A percentile compares a stretch with the other conserved stretches of the same genome.
phyloP scores from a whole-genome alignment of 2,113 vertebrate genomes.

The Siphamia tubifer region DNA sequence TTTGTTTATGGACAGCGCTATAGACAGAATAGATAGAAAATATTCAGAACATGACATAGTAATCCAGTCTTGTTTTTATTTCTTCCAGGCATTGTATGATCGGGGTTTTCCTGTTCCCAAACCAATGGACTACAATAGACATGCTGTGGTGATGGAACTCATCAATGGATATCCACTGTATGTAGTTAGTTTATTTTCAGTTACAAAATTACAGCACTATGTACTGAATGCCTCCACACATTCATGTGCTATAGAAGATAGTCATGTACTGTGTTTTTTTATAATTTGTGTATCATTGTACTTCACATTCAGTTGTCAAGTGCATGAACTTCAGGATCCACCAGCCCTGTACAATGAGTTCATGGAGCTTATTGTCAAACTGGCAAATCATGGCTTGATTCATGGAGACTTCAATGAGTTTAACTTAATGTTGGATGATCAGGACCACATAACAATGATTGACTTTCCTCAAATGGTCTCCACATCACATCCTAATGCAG shows the following conservation, averaged over 20 bases:
- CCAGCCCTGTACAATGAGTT: constrained; percentile 89
- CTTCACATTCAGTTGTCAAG: constrained; percentile 84
- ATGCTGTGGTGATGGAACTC: constrained; percentile 96
- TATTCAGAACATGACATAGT: not conserved
- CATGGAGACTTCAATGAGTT: constrained; percentile 99
- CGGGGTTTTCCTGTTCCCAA: constrained; percentile 94
- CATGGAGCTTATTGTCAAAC: constrained; percentile 95
- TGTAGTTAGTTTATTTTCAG: too few species aligned
- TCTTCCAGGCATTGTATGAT: constrained; percentile 87
- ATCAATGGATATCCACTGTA: constrained; percentile 95
- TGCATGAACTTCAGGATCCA: constrained; percentile 88
- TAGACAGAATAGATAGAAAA: not conserved
- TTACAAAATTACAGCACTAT: too few species aligned
- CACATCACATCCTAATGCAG: constrained; percentile 92
- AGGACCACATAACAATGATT: constrained; percentile 93
- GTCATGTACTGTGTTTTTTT: not conserved
- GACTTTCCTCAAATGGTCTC: constrained; percentile 99
- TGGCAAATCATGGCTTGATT: constrained; percentile 94
- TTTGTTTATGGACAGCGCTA: not conserved
- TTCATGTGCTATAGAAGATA: not conserved
- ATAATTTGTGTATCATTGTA: not conserved
- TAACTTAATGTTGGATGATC: constrained; percentile 92
- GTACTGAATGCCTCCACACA: too few species aligned
- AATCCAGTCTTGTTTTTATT: not conserved
- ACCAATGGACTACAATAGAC: constrained; percentile 94